A percentile compares a stretch with the other conserved stretches of the same genome.
These are phyloP conservation scores for Serilophus lunatus DNA, from an alignment of 2,113 vertebrate species.

Conservation along the genomic window DNA sequence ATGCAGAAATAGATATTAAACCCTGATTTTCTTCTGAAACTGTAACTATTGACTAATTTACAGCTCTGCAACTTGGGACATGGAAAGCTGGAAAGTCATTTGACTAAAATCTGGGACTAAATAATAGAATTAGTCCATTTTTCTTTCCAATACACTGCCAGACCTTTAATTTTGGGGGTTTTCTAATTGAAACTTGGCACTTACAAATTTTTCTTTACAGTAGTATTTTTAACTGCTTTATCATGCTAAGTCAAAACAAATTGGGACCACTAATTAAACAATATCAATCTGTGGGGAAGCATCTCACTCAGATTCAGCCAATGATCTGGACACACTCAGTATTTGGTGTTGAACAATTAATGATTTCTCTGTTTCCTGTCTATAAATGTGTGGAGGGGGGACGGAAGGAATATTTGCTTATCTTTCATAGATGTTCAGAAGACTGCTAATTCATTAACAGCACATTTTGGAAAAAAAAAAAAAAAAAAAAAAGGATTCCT, in stretches of 20 bases:
- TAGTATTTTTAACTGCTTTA: background rate
- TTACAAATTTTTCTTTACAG: background rate
- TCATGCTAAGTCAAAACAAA: background rate
- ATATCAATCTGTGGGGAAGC: background rate
- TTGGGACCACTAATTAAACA: background rate
- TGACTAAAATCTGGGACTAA: background rate
- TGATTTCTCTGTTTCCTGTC: background rate
- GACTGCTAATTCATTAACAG: background rate
- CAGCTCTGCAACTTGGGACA: background rate
- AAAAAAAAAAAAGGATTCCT: background rate
- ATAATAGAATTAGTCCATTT: background rate
- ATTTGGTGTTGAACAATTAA: background rate
- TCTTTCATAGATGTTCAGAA: background rate
- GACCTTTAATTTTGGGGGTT: background rate
- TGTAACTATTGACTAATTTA: background rate
- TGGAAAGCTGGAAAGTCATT: background rate
- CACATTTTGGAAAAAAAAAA: background rate
- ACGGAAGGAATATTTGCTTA: background rate
- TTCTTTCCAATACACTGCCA: background rate
- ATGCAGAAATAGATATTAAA: background rate
- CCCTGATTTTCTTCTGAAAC: background rate
- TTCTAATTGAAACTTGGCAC: accelerated
- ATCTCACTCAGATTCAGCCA: background rate
- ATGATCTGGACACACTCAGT: background rate
- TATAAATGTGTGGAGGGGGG: background rate